Base-by-base conservation (phyloP, 1,140 invertebrate genomes). In the Parasteatoda tepidariorum region DNA sequence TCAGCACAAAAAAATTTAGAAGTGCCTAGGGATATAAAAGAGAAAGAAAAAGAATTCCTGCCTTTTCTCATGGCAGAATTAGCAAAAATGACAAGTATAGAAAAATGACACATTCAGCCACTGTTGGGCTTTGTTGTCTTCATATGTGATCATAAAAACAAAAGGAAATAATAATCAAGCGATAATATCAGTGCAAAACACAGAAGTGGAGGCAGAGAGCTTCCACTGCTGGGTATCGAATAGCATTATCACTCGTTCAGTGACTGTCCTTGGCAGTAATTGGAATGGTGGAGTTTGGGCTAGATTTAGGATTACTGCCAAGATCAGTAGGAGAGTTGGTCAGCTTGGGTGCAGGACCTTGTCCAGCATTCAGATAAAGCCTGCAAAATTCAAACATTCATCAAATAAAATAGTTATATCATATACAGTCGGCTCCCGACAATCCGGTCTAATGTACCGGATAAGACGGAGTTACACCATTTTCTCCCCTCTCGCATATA, bases 61-160 rank as follows among this genome's bases (percentile, higher is more conserved):
- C 62, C 61, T 82, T 62, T 84, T 76, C 30, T 76, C 67, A 84
- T 83, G 75, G 66, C 78, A 71, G 71, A 81, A 54, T 83, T 83
- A 78, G 66, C 78, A 71, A 71, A 84, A 66, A 84, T 81, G 84
- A 83, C 83, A 59, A 41, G 74, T 84, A 82, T 33, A 61, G 11
- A 28, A 26, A 73, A 66, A 73, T 70, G 30, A 67, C 34, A 83
- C 78, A 85, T 78, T 66, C 41, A 78, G 55, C 83, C 73, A 70
- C 84, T 68, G 57, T 81, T 68, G 74, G 83, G 83, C 67, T 83
- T 84, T 85, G 86, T 87, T 87, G 86, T 87, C 86, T 87, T 87
- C 86, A 87, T 73, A 86, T 87, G 86, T 86, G 85, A 86, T 87
- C 86, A 87, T 87, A 86, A 84, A 84, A 83, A 41, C n/a, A 48